A percentile compares a stretch with the other conserved stretches of the same genome.
Conservation (phyloP, 2,888 invertebrate species). For the Platycnemis pennipes region DNA sequence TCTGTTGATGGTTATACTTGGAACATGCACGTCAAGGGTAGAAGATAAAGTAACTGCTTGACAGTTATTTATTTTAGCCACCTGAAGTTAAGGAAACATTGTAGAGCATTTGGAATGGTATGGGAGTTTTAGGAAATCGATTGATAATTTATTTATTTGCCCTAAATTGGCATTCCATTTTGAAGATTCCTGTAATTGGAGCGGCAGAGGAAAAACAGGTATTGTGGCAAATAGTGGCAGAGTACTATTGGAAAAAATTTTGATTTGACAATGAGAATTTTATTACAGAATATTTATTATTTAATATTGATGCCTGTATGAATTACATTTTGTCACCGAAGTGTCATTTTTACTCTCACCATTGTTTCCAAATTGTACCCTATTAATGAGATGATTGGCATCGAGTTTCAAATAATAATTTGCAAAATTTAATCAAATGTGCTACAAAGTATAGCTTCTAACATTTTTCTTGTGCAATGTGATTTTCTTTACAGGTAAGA, state of each 20-base stretch:
- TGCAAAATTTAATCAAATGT: no score
- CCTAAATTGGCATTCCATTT: background rate
- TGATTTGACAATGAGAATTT: background rate
- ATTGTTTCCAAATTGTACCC: no score
- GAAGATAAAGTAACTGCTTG: background rate
- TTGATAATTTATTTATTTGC: background rate
- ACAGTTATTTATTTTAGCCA: background rate
- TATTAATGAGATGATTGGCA: no score
- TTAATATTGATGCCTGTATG: no score
- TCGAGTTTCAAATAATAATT: no score
- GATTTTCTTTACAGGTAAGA: background rate
- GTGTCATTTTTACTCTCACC: no score
- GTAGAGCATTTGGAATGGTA: background rate
- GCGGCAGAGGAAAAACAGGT: background rate
- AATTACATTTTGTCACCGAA: no score
- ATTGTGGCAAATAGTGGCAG: background rate
- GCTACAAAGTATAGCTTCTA: no score
- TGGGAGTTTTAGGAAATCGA: background rate
- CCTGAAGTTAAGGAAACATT: background rate
- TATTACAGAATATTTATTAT: background rate
- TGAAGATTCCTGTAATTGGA: conserved; percentile 5
- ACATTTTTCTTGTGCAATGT: background rate
- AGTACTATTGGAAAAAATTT: background rate
- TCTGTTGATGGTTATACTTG: background rate
- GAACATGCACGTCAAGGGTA: background rate